These are phyloP conservation scores for Noctua janthina DNA, from an alignment of 2,888 invertebrate species.

Conservation along the genomic window DNA sequence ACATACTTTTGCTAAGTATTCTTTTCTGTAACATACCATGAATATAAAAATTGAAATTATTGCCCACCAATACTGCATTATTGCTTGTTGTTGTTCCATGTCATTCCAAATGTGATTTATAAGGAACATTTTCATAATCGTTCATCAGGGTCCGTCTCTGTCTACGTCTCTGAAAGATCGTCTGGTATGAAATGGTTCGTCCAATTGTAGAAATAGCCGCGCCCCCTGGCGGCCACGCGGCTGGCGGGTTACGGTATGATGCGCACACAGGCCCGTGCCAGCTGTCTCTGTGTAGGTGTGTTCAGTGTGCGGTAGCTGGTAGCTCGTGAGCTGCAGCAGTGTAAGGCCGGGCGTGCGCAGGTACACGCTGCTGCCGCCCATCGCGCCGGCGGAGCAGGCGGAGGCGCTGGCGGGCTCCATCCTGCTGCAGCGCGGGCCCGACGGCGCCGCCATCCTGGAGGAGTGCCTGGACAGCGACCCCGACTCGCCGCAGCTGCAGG, in stretches of 20 bases:
- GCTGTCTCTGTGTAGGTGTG: no score
- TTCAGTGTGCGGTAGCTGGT: no score
- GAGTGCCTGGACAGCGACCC: slow-evolving; percentile 73
- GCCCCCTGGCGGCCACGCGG: no score
- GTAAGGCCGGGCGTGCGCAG: background rate
- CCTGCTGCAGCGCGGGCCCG: slow-evolving; percentile 71
- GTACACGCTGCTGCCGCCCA: slow-evolving; percentile 82
- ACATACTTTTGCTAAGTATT: background rate
- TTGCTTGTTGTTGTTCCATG: background rate
- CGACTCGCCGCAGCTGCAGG: slow-evolving; percentile 63
- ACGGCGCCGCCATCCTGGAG: slow-evolving; percentile 76
- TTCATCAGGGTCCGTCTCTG: no score
- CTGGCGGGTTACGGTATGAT: no score
- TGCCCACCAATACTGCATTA: background rate
- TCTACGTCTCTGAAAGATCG: no score
- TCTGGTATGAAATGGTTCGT: background rate
- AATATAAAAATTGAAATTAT: background rate
- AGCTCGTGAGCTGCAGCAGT: no score
- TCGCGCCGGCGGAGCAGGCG: slow-evolving; percentile 54
- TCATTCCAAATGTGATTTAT: background rate
- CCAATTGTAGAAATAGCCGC: no score
- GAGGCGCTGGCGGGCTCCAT: slow-evolving; percentile 74
- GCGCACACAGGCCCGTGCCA: no score
- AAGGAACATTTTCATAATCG: no score
- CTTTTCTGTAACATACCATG: background rate